Evolutionary conservation across 2,797 vertebrate species (phyloP), one percentile per base, ranked within the genome.

Genomic region (Semotilus atromaculatus): DNA sequence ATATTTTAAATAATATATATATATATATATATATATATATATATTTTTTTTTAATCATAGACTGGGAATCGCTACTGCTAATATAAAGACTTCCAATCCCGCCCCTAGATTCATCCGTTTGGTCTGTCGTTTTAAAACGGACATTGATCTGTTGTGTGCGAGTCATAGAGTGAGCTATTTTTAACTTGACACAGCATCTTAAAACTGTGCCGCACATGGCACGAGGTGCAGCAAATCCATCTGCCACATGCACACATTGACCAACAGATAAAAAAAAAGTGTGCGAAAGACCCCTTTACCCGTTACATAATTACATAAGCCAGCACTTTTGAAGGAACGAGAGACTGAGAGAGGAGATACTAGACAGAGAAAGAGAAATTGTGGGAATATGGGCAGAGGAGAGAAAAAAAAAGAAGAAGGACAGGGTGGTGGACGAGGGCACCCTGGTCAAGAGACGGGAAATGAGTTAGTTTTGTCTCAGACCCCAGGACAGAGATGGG

Each of bases 361-460:
- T 2, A 53, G 36, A 80, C 31, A 72, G 60, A 60, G 58, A 29
- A 8, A 31, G 38, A 53, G 53, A 48, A 45, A 73, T 11, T 16
- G 14, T 13, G 43, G 58, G 67, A 53, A 81, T 53, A 85, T n/a
- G n/a, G 34, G 36, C 19, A 85, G 51, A 68, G 29, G 11, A 55
- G 45, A 21, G 8, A 58, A 31, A 80, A 7, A 5, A 0, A 43
- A 43, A 43, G 8, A 66, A 48, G 74, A 14, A 58, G 83, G 73
- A 73, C 51, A n/a, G 48, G 74, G 64, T 86, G 60, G 64, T 80
- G 82, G 79, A 85, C 86, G 81, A 90, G 80, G 83, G 86, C 45
- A 45, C 88, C 88, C 77, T 86, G 86, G 89, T 74, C 82, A 55
- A 79, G 70, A 77, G 89, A 92, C 92, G 92, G 94, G 93, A 95